Base-by-base conservation (phyloP, 2,888 invertebrate species). In the Rhamphomyia laevipes region DNA sequence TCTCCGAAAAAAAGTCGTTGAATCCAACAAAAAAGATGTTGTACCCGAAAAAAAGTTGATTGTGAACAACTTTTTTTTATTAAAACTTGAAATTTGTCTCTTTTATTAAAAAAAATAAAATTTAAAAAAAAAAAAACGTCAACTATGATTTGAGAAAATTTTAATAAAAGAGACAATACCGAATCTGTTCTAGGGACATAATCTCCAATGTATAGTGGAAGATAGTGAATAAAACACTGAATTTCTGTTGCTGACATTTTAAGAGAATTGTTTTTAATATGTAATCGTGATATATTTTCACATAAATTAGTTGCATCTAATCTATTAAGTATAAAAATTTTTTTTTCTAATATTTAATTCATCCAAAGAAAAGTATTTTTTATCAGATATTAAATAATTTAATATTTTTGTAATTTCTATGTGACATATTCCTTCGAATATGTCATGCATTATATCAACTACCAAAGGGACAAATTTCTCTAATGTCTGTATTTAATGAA, bases 241-340 rank as follows among this genome's bases (percentile, higher is more conserved):
- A 40, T 40, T 57, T 40, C 38, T 7, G 21, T 12, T 12, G 45
- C 38, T 5, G 38, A 38, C 40, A 46, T 46, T 40, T 46, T 46
- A n/a, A 46, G 30, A 30, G 16, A 16, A 7, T 46, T 46, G 9
- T 37, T 38, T 13, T 40, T 40, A 12, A 46, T 27, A 9, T 17
- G 2, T 7, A 17, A 9, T 16, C 11, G 2, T 11, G 33, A 27
- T 4, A 45, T 37, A 38, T 18, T 4, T 12, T n/a, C 21, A 10
- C 21, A 45, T 10, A 45, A 37, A 23, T 45, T 45, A 4, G 21
- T 10, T 23, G 12, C 23, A 11, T 45, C 38, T 16, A 5, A 7
- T 4, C 27, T 23, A 13, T 37, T 13, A 21, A 27, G 37, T 2
- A 16, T 27, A 40, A 37, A n/a, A 45, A n/a, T 10, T 35, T 12